phyloP scores from a whole-genome alignment of 2,113 vertebrate genomes.

The Rissa tridactyla region DNA sequence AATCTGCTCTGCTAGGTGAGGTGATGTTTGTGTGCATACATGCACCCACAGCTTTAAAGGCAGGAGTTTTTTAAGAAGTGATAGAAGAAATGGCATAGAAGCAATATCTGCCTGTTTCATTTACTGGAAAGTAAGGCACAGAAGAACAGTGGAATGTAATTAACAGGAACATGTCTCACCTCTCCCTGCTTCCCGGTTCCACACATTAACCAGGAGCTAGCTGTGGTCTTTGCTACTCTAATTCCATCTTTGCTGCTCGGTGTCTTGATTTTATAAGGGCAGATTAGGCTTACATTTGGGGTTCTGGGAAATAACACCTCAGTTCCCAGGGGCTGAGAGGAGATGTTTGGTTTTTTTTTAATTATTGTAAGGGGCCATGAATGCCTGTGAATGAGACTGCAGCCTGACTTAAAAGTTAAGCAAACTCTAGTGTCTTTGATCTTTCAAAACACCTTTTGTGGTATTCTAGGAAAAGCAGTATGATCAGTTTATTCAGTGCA shows the following conservation, averaged over 20 bases:
- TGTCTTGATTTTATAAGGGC: not conserved
- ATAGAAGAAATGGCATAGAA: not conserved
- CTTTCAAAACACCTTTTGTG: not conserved
- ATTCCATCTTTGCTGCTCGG: not conserved
- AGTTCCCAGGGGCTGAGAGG: not conserved
- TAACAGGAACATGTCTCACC: not conserved
- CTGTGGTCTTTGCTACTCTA: not conserved
- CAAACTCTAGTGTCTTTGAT: not conserved
- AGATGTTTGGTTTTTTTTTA: not conserved
- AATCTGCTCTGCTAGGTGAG: not conserved
- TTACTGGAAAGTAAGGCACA: not conserved
- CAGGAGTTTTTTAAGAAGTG: not conserved
- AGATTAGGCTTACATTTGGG: not conserved
- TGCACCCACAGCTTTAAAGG: not conserved
- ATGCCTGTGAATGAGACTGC: not conserved
- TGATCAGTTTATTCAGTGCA: not conserved
- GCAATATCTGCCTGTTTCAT: not conserved
- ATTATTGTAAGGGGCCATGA: not conserved
- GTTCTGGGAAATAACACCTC: not conserved
- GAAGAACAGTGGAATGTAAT: not conserved
- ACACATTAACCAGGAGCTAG: accelerated
- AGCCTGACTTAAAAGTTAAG: not conserved
- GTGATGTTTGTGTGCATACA: not conserved
- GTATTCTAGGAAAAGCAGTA: not conserved
- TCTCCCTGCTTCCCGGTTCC: not conserved